A percentile compares a stretch with the other conserved stretches of the same genome.
These are phyloP conservation scores for Aphelocoma californica DNA, from an alignment of 2,797 vertebrate genomes.

Conservation along the genomic window DNA sequence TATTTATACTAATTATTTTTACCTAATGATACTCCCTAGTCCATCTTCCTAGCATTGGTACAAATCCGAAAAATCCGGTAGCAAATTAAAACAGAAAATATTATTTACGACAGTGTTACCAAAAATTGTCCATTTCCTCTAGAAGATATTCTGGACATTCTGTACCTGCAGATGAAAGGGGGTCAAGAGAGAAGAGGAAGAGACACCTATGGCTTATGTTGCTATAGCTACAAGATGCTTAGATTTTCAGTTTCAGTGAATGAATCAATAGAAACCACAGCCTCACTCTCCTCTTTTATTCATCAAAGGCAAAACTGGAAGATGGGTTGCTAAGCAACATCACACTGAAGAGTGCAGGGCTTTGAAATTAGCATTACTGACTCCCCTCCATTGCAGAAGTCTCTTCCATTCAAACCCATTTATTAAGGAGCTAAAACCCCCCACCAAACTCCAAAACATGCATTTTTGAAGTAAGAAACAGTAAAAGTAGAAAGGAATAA, in stretches of 20 bases:
- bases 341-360: slow-evolving; percentile 63
- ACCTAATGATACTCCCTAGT: neutral
- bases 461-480: slow-evolving; percentile 52
- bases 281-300: slow-evolving; percentile 63
- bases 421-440: neutral
- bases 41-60: neutral
- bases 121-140: neutral
- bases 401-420: slow-evolving; percentile 64
- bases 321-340: slow-evolving; percentile 81
- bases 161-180: slow-evolving; percentile 40
- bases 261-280: slow-evolving; percentile 69
- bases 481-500: neutral
- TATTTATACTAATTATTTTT: neutral
- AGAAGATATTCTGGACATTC: slow-evolving; percentile 43
- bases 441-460: neutral
- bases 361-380: slow-evolving; percentile 77
- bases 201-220: slow-evolving; percentile 50
- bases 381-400: slow-evolving; percentile 51
- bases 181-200: neutral
- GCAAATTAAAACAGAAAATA: neutral
- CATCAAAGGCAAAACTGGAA: slow-evolving; percentile 70
- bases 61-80: neutral
- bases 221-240: slow-evolving; percentile 67
- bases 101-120: neutral
- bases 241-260: slow-evolving; percentile 68